These are phyloP conservation scores for Borostomias antarcticus DNA, from an alignment of 2,797 vertebrate genomes.

Conservation along the genomic window DNA sequence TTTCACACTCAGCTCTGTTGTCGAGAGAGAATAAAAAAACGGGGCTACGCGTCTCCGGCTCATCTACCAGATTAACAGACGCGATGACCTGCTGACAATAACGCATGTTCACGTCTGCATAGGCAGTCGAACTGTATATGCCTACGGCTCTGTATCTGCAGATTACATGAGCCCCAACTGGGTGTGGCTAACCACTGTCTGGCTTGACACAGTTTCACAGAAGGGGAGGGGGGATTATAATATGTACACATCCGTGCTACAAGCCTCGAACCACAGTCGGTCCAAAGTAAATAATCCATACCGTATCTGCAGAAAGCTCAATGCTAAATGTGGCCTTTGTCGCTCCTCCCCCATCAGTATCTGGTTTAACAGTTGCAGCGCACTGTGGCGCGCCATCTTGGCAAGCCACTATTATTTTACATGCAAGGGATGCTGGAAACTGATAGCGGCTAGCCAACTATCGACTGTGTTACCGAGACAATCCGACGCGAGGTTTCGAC, in stretches of 20 bases:
- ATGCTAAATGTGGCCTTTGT: constrained; percentile 60
- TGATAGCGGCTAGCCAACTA: not conserved
- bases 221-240: constrained; percentile 55
- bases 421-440: constrained; percentile 36
- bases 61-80: constrained; percentile 15
- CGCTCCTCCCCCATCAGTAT: constrained; percentile 53
- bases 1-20: constrained; percentile 79
- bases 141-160: constrained; percentile 53
- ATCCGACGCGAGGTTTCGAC: too few species aligned
- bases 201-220: constrained; percentile 37
- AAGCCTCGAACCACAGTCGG: constrained; percentile 55
- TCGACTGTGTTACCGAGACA: constrained; percentile 1
- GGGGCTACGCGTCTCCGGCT: constrained; percentile 2
- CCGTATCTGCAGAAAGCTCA: constrained; percentile 25
- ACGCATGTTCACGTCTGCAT: not conserved
- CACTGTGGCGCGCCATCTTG: constrained; percentile 58
- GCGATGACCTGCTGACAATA: constrained; percentile 9
- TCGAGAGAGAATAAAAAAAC: constrained; percentile 48
- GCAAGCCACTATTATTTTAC: constrained; percentile 29
- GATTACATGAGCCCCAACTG: constrained; percentile 60
- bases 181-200: constrained; percentile 64
- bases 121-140: not conserved
- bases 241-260: constrained; percentile 64
- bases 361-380: constrained; percentile 63
- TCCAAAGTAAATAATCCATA: constrained; percentile 41